These are phyloP conservation scores for Subanguina moxae DNA, from an alignment of 1,140 invertebrate genomes.

Conservation along the genomic window DNA sequence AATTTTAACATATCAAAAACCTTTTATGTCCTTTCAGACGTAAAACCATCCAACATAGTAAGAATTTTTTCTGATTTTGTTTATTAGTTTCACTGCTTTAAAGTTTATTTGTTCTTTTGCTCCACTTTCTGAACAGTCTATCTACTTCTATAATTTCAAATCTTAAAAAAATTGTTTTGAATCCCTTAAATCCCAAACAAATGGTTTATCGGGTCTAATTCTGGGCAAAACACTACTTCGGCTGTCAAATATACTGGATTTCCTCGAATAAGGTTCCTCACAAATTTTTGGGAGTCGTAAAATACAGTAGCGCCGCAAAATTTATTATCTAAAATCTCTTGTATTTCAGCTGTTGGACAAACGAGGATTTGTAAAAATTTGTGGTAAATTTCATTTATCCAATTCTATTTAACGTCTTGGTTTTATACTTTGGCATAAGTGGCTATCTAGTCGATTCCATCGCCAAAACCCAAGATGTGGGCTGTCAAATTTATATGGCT, in stretches of 20 bases:
- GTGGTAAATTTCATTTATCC: conserved; percentile 38
- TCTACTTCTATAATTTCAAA: no score
- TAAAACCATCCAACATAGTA: conserved; percentile 91
- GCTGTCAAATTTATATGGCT: conserved; percentile 93
- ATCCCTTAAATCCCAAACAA: no score
- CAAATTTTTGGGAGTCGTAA: no score
- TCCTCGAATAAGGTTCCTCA: no score
- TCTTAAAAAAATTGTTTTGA: no score
- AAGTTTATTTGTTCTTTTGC: no score
- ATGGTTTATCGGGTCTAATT: no score
- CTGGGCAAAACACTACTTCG: no score
- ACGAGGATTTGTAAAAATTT: conserved; percentile 79
- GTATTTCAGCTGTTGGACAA: conserved; percentile 74
- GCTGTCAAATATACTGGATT: no score
- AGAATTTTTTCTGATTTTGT: not conserved
- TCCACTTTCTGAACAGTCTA: no score
- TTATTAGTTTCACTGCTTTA: no score
- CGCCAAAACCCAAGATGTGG: conserved; percentile 88
- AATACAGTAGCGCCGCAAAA: no score
- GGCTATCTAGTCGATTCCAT: conserved; percentile 94
- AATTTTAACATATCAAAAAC: conserved; percentile 24
- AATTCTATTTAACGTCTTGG: not conserved
- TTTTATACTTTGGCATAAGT: conserved; percentile 72
- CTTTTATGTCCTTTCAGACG: conserved; percentile 71
- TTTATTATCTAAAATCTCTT: not conserved